Percentiles rank a stretch among this genome's conserved stretches.
These are phyloP conservation scores for Ypsolopha scabrella DNA, from an alignment of 2,888 invertebrate species.

Conservation along the genomic window DNA sequence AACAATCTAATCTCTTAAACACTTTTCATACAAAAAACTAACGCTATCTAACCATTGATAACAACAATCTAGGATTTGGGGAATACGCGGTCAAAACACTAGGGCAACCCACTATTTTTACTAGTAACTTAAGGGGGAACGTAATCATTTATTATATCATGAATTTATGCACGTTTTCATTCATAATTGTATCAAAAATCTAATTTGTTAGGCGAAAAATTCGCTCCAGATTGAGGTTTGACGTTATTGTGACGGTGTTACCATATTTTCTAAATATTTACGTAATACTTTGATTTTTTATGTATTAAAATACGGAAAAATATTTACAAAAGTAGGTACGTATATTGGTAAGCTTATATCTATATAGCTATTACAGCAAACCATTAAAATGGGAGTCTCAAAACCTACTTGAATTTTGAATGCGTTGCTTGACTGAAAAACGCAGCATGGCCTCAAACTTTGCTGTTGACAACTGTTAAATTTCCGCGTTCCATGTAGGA, in stretches of 20 bases:
- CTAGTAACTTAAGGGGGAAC: background rate
- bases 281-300: too few species aligned
- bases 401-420: too few species aligned
- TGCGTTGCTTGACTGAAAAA: too few species aligned
- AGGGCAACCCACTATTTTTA: background rate
- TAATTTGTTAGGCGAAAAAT: constrained; percentile 34
- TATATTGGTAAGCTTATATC: too few species aligned
- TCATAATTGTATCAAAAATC: constrained; percentile 46
- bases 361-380: too few species aligned
- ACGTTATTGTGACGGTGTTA: constrained; percentile 34
- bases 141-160: background rate
- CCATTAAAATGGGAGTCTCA: too few species aligned
- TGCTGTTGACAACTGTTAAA: too few species aligned
- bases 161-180: constrained; percentile 36
- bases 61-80: background rate
- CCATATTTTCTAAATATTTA: constrained; percentile 10
- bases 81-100: background rate
- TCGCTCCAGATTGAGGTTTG: constrained; percentile 54
- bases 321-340: too few species aligned
- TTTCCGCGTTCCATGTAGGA: too few species aligned
- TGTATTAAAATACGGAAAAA: too few species aligned
- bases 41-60: background rate
- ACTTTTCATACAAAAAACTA: constrained; percentile 2
- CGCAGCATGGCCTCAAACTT: too few species aligned
- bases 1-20: constrained; percentile 14